Conservation (phyloP, 2,113 vertebrate species). For the Colinus virginianus region DNA sequence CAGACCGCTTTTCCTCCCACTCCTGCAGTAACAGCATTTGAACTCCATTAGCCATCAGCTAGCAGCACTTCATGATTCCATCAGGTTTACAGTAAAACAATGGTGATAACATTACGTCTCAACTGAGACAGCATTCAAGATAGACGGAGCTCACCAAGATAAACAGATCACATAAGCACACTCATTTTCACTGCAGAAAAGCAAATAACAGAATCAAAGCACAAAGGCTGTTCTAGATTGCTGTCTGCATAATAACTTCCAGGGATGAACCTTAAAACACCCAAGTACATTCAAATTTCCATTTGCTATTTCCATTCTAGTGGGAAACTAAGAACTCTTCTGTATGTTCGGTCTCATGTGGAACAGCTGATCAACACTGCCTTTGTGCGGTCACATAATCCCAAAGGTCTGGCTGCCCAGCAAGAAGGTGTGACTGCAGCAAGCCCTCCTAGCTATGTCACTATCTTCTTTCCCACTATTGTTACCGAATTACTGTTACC, state of each 20-base stretch:
- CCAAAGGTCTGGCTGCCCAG: neutral
- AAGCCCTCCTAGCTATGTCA: neutral
- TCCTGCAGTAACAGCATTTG: neutral
- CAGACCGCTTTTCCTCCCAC: neutral
- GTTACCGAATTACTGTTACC: neutral
- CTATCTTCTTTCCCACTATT: neutral
- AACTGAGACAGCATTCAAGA: neutral
- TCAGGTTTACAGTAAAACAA: neutral
- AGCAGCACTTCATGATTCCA: neutral
- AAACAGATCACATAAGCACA: fast-evolving
- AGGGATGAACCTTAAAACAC: neutral
- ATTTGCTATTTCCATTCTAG: neutral
- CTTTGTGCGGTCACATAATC: neutral
- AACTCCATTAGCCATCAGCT: neutral
- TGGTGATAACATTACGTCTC: neutral
- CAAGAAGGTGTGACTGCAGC: neutral
- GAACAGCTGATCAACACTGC: neutral
- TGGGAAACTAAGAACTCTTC: neutral
- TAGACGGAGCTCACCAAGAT: neutral
- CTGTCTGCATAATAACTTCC: neutral
- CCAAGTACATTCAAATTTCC: neutral
- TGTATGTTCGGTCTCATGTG: neutral
- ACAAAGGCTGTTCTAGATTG: neutral
- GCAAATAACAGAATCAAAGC: neutral
- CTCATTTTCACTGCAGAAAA: neutral